Base-by-base conservation (phyloP, 2,888 invertebrate genomes). In the Oxycera nigricornis region DNA sequence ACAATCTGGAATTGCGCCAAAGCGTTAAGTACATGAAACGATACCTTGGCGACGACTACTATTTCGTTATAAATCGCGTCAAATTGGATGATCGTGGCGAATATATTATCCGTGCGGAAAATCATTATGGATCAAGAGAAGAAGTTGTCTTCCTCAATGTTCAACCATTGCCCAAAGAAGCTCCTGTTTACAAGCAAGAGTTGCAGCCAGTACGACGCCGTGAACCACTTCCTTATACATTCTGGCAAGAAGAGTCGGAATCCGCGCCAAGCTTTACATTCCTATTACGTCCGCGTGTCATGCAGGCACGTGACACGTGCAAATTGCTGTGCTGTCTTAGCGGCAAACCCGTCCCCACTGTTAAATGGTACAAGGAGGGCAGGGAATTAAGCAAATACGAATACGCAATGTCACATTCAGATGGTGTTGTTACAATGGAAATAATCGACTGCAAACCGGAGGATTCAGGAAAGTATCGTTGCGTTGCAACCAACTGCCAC, bases 21-120 rank as follows among this genome's bases (percentile, higher is more conserved):
- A 97, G 97, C 79, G 97, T 98, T 78, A 99, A 99, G 87, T 97
- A 95, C 86, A 99, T 99, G 98, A 98, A 98, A 87, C 91, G 97
- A 81, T 99, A 98, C 84, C 90, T 92, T 55, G 96, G 94, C 73
- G 96, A 98, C 80, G 97, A 98, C 82, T 99, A 96, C 85, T 96
- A 97, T 86, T 96, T 99, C 86, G 92, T 97, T 78, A 97, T 99
- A 80, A 98, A 98, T 87, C 92, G 99, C 79, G 94, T 94, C 46
- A 97, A 95, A 86, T 86, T 96, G 78, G 95, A 97, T 77, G 98
- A 99, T 86, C 91, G 97, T 81, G 99, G 98, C 79, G 98, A 98
- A 86, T 98, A 98, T 86, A 92, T 96, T 78, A 97, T 99, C 81
- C 89, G 95, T 73, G 98, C 98, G 1, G 96, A 97, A 87, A 98